phyloP scores from a whole-genome alignment of 1,140 invertebrate genomes.

The Hyles euphorbiae region DNA sequence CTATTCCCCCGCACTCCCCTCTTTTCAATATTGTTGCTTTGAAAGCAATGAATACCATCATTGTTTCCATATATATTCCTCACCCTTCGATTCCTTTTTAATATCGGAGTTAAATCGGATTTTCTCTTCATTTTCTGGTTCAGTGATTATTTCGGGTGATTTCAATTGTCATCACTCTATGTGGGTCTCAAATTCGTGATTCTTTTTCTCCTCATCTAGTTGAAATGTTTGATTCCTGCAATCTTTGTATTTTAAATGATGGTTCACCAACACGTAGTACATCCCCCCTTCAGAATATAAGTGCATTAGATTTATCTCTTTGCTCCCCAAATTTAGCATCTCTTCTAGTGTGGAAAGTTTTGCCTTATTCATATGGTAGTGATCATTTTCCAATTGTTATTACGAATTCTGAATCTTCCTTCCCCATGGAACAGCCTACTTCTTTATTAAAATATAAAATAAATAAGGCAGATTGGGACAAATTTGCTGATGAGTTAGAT shows the following conservation, averaged over 20 bases:
- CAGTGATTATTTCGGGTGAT: too few relatives aligned
- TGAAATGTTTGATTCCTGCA: background rate
- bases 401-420: background rate
- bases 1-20: slow-evolving; percentile 2
- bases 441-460: too few relatives aligned
- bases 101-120: background rate
- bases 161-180: too few relatives aligned
- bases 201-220: background rate
- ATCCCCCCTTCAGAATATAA: slow-evolving; percentile 4
- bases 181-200: background rate
- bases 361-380: slow-evolving; percentile 5
- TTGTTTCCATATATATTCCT: slow-evolving; percentile 16
- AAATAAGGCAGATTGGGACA: too few relatives aligned
- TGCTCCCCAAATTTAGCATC: slow-evolving; percentile 4
- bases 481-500: too few relatives aligned
- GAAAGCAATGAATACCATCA: background rate
- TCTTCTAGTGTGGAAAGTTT: slow-evolving; percentile 1
- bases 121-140: too few relatives aligned
- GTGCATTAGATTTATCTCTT: slow-evolving; percentile 6
- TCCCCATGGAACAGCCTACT: too few relatives aligned
- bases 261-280: slow-evolving; percentile 11
- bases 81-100: background rate
- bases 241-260: slow-evolving; percentile 13
- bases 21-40: slow-evolving; percentile 4
- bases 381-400: slow-evolving; percentile 15